Evolutionary conservation across 2,113 vertebrate species (phyloP), one percentile per base, ranked within the genome.

Genomic region (Uropsilus gracilis): DNA sequence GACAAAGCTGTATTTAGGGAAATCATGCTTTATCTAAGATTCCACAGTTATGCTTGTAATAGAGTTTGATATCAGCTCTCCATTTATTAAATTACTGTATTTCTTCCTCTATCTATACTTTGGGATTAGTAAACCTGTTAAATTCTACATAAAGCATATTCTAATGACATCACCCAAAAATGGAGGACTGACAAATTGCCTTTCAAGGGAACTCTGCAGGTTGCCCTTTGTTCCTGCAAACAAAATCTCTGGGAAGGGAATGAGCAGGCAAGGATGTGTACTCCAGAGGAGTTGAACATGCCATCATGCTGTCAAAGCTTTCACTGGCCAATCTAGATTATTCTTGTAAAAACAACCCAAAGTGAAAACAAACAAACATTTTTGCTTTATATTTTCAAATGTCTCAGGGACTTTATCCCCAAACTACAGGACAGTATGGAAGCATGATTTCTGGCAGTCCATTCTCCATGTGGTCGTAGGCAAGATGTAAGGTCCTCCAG

Each of bases 261-360:
- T 26, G 4, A 6, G 3, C 16, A 6, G 44, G 30, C 6, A 55
- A 37, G 6, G 3, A 32, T 4, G 5, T 2, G 26, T 7, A 42
- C 34, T 24, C 20, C 34, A 24, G 71, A 8, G 18, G n/a, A 64
- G 0, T 32, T n/a, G 26, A 90, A 69, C 6, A 3, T 48, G 3
- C 2, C 13, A 9, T 85, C 72, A 34, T 5, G 1, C 48, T 18
- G 50, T 53, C 18, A 76, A 16, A 68, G 3, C 2, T 59, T 30
- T 66, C 46, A 22, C 46, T 72, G 37, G 20, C 20, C 32, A 53
- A 8, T 10, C 20, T 42, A 34, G 44, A 34, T 13, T 13, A 75
- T 42, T 59, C 20, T 53, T 2, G 39, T 0, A 85, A 11, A 92
- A 86, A 85, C n/a, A 76, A 39, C 13, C 4, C 13, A 17, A n/a